Percentiles rank a stretch among this genome's conserved stretches.
Evolutionary conservation across 92 coral and sea anemone genomes (phyloP).

Genomic region (Micromussa lordhowensis): DNA sequence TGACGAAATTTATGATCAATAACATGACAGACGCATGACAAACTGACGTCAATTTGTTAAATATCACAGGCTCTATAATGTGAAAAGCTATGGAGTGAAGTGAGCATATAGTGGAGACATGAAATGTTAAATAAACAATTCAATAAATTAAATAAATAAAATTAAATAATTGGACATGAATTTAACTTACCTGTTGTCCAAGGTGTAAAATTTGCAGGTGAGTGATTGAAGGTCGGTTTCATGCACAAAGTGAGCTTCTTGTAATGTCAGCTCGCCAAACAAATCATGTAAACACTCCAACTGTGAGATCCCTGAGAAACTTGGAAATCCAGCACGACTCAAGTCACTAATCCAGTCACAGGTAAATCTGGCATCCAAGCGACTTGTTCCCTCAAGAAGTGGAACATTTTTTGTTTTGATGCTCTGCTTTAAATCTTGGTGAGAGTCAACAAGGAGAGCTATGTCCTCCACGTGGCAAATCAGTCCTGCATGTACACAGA

Average conservation of each 20-base stretch:
- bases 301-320: constrained; percentile 71
- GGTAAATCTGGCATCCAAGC: constrained; percentile 59
- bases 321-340: constrained; percentile 77
- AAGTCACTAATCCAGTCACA: constrained; percentile 68
- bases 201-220: constrained; percentile 59
- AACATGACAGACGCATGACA: too few relatives aligned
- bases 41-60: too few relatives aligned
- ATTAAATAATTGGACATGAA: too few relatives aligned
- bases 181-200: constrained; percentile 54
- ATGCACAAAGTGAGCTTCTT: constrained; percentile 61
- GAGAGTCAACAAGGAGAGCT: constrained; percentile 62
- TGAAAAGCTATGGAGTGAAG: not conserved
- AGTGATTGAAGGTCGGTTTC: constrained; percentile 52
- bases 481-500: constrained; percentile 35
- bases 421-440: constrained; percentile 57
- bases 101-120: too few relatives aligned
- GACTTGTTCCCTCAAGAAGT: constrained; percentile 59
- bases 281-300: constrained; percentile 70
- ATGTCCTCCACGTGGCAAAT: constrained; percentile 80
- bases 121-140: too few relatives aligned
- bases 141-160: too few relatives aligned
- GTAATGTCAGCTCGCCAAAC: constrained; percentile 74
- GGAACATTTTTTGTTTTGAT: constrained; percentile 59
- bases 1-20: too few relatives aligned
- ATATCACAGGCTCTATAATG: not conserved